A percentile compares a stretch with the other conserved stretches of the same genome.
These are phyloP conservation scores for Mormyrus hasselquistii DNA, from an alignment of 2,797 vertebrate species.

Conservation along the genomic window DNA sequence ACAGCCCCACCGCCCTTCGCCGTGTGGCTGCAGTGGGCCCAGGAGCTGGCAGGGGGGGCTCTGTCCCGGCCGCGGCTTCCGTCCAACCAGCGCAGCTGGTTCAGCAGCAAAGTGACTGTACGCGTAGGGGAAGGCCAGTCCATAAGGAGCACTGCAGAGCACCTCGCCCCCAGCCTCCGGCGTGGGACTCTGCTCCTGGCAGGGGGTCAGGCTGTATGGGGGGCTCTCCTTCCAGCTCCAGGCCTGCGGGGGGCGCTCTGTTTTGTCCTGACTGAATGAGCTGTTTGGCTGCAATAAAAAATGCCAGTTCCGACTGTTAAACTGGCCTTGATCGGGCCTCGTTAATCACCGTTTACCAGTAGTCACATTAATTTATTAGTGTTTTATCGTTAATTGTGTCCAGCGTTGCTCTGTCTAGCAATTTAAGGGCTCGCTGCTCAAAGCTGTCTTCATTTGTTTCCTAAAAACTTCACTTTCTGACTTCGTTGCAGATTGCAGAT, in stretches of 20 bases:
- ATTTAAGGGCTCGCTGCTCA: background rate
- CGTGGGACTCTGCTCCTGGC: slow-evolving; percentile 64
- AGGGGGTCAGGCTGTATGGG: slow-evolving; percentile 43
- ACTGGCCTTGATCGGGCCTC: background rate
- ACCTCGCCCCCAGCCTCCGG: slow-evolving; percentile 61
- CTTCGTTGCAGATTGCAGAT: background rate
- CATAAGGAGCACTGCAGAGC: slow-evolving; percentile 59
- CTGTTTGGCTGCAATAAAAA: slow-evolving; percentile 53
- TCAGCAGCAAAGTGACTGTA: slow-evolving; percentile 67
- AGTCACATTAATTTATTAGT: background rate
- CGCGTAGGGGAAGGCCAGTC: slow-evolving; percentile 68
- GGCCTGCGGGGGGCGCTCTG: slow-evolving; percentile 64
- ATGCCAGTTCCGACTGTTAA: background rate
- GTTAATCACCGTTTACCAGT: background rate
- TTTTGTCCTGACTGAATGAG: slow-evolving; percentile 64
- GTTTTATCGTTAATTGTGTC: background rate
- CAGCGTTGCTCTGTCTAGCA: background rate
- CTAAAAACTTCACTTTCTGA: background rate
- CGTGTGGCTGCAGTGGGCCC: slow-evolving; percentile 61
- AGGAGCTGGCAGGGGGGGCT: slow-evolving; percentile 65
- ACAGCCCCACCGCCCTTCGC: slow-evolving; percentile 71
- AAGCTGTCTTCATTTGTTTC: background rate
- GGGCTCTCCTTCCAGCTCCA: slow-evolving; percentile 69
- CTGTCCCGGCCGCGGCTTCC: slow-evolving; percentile 45
- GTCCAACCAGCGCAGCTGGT: slow-evolving; percentile 57